Evolutionary conservation across 2,113 vertebrate genomes (phyloP), one percentile per base, ranked within the genome.

Genomic region (Uria aalge): DNA sequence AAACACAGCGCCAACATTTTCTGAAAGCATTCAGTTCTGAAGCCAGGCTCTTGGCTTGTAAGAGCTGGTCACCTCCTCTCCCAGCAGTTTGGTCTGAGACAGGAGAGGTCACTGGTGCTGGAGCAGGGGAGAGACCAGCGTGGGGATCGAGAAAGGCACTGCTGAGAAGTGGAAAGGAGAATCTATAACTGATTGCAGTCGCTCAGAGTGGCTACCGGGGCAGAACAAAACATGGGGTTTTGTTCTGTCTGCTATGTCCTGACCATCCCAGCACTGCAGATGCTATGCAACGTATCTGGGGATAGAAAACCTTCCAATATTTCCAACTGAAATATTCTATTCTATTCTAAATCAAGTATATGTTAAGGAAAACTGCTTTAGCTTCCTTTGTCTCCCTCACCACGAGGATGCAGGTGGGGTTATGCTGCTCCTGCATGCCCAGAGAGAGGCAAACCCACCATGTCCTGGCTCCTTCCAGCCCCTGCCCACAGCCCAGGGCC

Each of bases 251-350:
- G 9, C 23, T 43, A 10, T 6, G 14, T n/a, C n/a, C 53, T 52
- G 48, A 52, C 40, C 60, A 52, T 18, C 36, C 40, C 48, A 55
- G 38, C 20, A 9, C 23, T 50, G 43, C 62, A 45, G 32, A 55
- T 2, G 1, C 16, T 23, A 13, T 22, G 11, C 0, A 0, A 23
- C 15, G 5, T 34, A 30, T 40, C 2, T 48, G 29, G 45, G 60
- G 36, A 69, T 6, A 64, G 43, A 88, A 57, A 62, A 57, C 19
- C 21, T 26, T 13, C 11, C 26, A n/a, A 8, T 34, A 45, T 45
- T 66, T 66, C 41, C 32, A 66, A 45, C 5, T 15, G 20, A 66
- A 43, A 45, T 32, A 32, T 41, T 41, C 8, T 30, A 20, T 30
- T 43, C 27, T 30, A 53, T 10, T 55, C 17, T n/a, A 63, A 34